A percentile compares a stretch with the other conserved stretches of the same genome.
These are phyloP conservation scores for Candidula unifasciata DNA, from an alignment of 2,888 invertebrate genomes.

Conservation along the genomic window DNA sequence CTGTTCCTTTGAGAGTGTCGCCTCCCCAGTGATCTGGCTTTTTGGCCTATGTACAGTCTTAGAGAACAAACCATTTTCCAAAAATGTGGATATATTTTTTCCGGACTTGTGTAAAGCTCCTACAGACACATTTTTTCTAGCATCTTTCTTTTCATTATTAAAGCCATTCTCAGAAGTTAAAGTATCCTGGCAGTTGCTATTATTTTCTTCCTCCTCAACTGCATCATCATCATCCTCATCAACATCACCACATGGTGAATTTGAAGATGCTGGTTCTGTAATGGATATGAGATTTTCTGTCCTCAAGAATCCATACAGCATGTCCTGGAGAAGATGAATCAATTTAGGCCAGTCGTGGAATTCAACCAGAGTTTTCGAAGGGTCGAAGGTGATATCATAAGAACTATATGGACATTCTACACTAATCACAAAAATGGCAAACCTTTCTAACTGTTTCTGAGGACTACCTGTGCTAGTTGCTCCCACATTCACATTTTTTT, in stretches of 20 bases:
- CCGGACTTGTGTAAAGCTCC: background rate
- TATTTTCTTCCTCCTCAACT: background rate
- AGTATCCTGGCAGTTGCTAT: background rate
- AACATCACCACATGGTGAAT: constrained; percentile 28
- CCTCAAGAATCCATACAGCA: constrained; percentile 66
- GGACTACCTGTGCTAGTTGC: constrained; percentile 60
- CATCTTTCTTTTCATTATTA: background rate
- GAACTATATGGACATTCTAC: constrained; percentile 80
- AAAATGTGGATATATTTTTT: background rate
- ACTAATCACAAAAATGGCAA: constrained; percentile 81
- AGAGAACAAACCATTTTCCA: constrained; percentile 36
- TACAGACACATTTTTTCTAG: background rate
- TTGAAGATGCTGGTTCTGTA: constrained; percentile 28
- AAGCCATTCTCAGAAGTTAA: background rate
- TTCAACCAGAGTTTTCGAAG: constrained; percentile 80
- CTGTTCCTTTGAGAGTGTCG: background rate
- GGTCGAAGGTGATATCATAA: constrained; percentile 80
- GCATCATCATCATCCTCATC: background rate
- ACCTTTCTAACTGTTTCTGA: constrained; percentile 66
- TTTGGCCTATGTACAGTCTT: constrained; percentile 27
- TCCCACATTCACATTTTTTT: constrained; percentile 6
- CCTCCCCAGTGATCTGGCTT: background rate
- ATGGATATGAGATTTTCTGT: constrained; percentile 60
- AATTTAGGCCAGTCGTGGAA: constrained; percentile 81
- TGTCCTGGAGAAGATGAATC: constrained; percentile 77